Evolutionary conservation across 2,113 vertebrate species (phyloP).

Genomic region (Australoheros scitulus): DNA sequence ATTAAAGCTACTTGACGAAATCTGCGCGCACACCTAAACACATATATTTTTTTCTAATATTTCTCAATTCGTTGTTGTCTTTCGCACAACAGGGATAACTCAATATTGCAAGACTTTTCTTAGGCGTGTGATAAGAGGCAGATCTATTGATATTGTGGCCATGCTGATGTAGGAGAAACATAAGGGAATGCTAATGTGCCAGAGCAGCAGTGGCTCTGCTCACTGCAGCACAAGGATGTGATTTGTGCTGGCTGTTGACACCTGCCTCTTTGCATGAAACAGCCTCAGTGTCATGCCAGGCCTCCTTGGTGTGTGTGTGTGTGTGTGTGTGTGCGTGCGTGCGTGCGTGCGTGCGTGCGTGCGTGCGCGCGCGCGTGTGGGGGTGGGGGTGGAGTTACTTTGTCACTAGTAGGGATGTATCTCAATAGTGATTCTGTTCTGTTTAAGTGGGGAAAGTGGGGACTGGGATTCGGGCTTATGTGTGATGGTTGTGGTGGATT

Average conservation of each 20-base stretch:
- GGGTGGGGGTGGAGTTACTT: neutral
- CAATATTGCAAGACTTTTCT: neutral
- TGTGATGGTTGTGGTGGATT: slow-evolving; percentile 14
- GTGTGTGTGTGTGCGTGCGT: neutral
- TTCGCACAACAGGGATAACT: neutral
- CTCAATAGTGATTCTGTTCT: slow-evolving; percentile 59
- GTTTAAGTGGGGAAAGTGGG: neutral
- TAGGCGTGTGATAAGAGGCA: neutral
- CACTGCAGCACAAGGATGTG: slow-evolving; percentile 69
- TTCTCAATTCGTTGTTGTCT: neutral
- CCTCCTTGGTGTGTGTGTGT: neutral
- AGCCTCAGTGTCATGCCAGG: slow-evolving; percentile 59
- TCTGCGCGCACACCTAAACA: neutral
- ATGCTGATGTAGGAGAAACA: slow-evolving; percentile 51
- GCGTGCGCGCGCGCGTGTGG: too few species aligned
- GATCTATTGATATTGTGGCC: slow-evolving; percentile 35
- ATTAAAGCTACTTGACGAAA: neutral
- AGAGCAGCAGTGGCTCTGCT: slow-evolving; percentile 50
- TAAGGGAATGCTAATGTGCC: slow-evolving; percentile 73
- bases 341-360: too few species aligned
- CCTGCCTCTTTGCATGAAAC: slow-evolving; percentile 70
- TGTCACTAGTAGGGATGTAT: slow-evolving; percentile 17
- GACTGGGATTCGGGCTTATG: neutral
- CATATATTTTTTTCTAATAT: neutral
- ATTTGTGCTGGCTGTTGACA: slow-evolving; percentile 71